Evolutionary conservation across 2,888 invertebrate genomes (phyloP), one percentile per base, ranked within the genome.

Genomic region (Heliconius aoede): DNA sequence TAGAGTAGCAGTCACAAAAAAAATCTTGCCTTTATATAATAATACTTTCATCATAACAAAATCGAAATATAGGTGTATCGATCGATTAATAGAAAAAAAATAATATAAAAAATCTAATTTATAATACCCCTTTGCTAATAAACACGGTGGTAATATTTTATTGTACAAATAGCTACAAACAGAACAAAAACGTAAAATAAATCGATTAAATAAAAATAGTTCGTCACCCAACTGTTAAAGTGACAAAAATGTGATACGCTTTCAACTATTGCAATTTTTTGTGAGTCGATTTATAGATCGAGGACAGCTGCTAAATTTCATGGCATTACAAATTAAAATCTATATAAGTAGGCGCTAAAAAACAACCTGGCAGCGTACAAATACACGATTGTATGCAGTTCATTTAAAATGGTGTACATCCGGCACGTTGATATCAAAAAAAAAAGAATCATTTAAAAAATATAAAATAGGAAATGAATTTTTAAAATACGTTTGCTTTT

Each of bases 201-300:
- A 69, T 55, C 55, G 32, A 55, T 69, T 55, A 55, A 69, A 69
- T 69, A 21, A 69, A 69, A 69, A 55, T 15, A 69, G 24, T 7
- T 55, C 55, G 69, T 69, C 69, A 69, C 51, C 55, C 69, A 32
- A 55, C 55, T 69, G 51, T 69, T 65, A 24, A 46, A 69, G 69
- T 69, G 68, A 51, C 68, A 51, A 69, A 69, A 55, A 69, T 69
- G 68, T 55, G 30, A 55, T 55, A 69, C 69, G 55, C 69, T 69
- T 67, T 55, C 30, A 55, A n/a, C 30, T 55, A 30, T 69, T 55
- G 69, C 69, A 69, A 32, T 55, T 69, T 55, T 69, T 69, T 69
- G 24, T 5, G 1, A 69, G 30, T 18, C 24, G 24, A n/a, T 32
- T 55, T 69, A 15, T 69, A 32, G 24, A 69, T 69, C 32, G 69